A percentile compares a stretch with the other conserved stretches of the same genome.
phyloP scores from a whole-genome alignment of 92 coral and sea anemone species.

The Porites evermanni region DNA sequence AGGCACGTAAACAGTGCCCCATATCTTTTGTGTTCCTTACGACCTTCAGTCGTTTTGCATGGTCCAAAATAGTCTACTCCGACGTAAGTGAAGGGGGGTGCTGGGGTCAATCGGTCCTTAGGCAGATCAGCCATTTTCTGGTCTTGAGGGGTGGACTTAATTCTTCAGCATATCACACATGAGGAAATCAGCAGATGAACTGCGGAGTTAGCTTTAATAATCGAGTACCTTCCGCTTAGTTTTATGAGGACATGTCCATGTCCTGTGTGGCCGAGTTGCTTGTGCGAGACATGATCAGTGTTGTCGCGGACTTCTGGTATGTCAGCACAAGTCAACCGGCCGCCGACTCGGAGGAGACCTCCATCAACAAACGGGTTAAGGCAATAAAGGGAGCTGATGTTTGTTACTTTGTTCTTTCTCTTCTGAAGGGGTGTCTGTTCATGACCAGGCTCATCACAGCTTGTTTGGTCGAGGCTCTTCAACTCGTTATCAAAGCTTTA shows the following conservation, averaged over 20 bases:
- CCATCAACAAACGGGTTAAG: slow-evolving; percentile 59
- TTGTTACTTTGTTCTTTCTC: slow-evolving; percentile 36
- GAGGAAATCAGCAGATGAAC: slow-evolving; percentile 56
- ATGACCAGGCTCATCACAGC: no score
- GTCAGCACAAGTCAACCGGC: slow-evolving; percentile 48
- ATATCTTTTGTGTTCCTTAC: slow-evolving; percentile 56
- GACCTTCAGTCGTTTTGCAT: slow-evolving; percentile 36
- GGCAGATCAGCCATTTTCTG: slow-evolving; percentile 83
- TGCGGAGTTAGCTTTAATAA: slow-evolving; percentile 55
- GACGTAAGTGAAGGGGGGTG: slow-evolving; percentile 66
- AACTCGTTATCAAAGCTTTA: no score
- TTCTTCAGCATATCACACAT: slow-evolving; percentile 71
- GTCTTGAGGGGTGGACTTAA: slow-evolving; percentile 41
- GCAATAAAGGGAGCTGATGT: slow-evolving; percentile 54
- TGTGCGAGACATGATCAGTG: slow-evolving; percentile 49
- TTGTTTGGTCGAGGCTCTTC: no score
- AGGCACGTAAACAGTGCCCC: slow-evolving; percentile 21
- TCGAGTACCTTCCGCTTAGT: slow-evolving; percentile 64
- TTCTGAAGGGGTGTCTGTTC: background rate
- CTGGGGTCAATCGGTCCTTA: slow-evolving; percentile 41
- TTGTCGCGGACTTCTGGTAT: slow-evolving; percentile 59
- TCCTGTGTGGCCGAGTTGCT: slow-evolving; percentile 68
- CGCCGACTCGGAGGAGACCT: slow-evolving; percentile 16
- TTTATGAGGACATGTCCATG: slow-evolving; percentile 64
- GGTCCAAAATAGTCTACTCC: slow-evolving; percentile 75